Percentiles rank a stretch among this genome's conserved stretches.
Evolutionary conservation across 2,113 vertebrate species (phyloP).

Genomic region (Ictidomys tridecemlineatus): DNA sequence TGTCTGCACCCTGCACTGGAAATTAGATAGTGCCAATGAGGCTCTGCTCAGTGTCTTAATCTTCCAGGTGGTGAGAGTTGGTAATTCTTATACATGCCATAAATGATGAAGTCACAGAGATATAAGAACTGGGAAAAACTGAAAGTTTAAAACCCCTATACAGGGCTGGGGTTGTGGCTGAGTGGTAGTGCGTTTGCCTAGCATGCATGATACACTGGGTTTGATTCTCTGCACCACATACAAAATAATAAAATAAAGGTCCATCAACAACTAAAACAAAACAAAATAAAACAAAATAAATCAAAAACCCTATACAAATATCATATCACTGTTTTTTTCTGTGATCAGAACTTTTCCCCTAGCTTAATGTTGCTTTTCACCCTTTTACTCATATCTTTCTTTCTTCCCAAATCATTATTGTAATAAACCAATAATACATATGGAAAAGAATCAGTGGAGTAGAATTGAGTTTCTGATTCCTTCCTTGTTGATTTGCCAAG

Average conservation of each 20-base stretch:
- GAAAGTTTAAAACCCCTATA: not conserved
- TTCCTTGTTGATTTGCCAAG: not conserved
- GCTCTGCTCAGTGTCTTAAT: not conserved
- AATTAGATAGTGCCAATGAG: not conserved
- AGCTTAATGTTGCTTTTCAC: not conserved
- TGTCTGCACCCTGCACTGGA: not conserved
- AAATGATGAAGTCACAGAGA: not conserved
- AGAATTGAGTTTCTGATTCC: not conserved
- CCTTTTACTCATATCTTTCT: not conserved
- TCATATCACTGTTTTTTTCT: not conserved
- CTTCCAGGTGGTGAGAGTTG: not conserved
- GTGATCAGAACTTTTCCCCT: not conserved
- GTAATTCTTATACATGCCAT: not conserved
- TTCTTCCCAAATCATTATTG: not conserved
- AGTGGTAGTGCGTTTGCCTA: too few species aligned
- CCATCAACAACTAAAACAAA: too few species aligned
- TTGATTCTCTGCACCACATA: too few species aligned
- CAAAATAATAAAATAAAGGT: too few species aligned
- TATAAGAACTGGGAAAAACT: accelerated
- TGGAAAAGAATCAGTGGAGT: not conserved
- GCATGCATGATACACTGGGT: too few species aligned
- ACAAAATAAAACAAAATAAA: too few species aligned
- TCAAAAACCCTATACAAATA: not conserved
- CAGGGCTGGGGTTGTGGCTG: not conserved
- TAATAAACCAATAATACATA: not conserved